Evolutionary conservation across 1,140 invertebrate species (phyloP).

Genomic region (Hetaerina americana): DNA sequence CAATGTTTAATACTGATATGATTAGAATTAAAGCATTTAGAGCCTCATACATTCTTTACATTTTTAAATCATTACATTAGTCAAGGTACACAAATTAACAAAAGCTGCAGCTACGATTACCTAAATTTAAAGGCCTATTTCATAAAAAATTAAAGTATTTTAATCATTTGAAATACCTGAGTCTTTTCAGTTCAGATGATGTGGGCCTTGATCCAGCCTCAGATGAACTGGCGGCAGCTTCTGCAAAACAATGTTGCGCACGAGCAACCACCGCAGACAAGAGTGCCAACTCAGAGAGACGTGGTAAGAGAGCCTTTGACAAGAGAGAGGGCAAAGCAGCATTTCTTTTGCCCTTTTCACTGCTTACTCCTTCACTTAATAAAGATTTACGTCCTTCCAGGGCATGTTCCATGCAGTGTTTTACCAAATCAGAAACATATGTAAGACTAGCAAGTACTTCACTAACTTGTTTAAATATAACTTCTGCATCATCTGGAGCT

Average conservation of each 20-base stretch:
- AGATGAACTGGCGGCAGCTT: not conserved
- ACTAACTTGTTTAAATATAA: constrained; percentile 51
- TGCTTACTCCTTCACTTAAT: not conserved
- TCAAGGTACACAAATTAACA: too few relatives aligned
- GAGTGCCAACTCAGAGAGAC: constrained; percentile 48
- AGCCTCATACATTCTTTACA: too few relatives aligned
- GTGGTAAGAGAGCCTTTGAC: constrained; percentile 40
- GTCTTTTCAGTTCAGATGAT: not conserved
- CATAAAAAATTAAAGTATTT: too few relatives aligned
- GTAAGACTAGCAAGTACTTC: not conserved
- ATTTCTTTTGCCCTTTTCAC: not conserved
- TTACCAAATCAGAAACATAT: constrained; percentile 37
- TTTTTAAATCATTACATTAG: too few relatives aligned
- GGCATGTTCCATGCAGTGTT: constrained; percentile 42
- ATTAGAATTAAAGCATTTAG: too few relatives aligned
- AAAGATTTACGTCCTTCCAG: not conserved
- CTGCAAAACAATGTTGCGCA: constrained; percentile 31
- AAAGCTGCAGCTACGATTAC: too few relatives aligned
- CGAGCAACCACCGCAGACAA: constrained; percentile 54
- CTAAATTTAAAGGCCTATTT: too few relatives aligned
- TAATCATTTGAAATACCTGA: too few relatives aligned
- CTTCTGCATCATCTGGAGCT: constrained; percentile 68
- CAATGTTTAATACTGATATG: too few relatives aligned
- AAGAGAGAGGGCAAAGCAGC: constrained; percentile 17
- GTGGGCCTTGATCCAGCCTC: not conserved